A percentile compares a stretch with the other conserved stretches of the same genome.
phyloP scores from a whole-genome alignment of 2,113 vertebrate species.

The Ceyx margarethae region DNA sequence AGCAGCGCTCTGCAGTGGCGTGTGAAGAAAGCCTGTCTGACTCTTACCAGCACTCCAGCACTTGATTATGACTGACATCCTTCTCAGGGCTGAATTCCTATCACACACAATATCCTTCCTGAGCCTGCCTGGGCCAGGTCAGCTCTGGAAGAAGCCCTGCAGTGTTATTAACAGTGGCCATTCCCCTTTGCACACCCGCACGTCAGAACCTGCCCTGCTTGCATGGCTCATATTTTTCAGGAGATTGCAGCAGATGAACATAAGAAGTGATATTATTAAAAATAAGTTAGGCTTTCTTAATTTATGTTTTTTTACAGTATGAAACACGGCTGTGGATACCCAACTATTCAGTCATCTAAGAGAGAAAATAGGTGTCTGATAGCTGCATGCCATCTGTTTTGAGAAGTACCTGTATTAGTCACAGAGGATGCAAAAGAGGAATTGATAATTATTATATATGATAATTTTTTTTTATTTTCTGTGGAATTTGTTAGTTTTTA shows the following conservation, averaged over 20 bases:
- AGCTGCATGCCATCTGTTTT: background rate
- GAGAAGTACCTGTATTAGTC: background rate
- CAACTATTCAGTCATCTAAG: background rate
- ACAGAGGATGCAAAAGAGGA: background rate
- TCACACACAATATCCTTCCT: constrained; percentile 49
- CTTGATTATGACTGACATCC: constrained; percentile 46
- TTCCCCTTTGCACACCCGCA: background rate
- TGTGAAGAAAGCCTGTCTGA: background rate
- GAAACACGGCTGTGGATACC: background rate
- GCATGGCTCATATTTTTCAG: background rate
- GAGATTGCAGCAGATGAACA: background rate
- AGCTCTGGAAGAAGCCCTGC: background rate
- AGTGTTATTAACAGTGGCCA: background rate
- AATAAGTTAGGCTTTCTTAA: too few relatives aligned
- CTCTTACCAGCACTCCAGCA: constrained; percentile 1
- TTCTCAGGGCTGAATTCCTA: constrained; percentile 36
- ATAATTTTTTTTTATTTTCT: background rate
- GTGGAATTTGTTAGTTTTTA: background rate
- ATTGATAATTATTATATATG: background rate
- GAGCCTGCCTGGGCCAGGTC: background rate
- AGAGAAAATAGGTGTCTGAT: background rate
- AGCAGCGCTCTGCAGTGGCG: background rate
- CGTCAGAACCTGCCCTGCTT: background rate
- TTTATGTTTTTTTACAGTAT: background rate
- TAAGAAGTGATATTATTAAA: too few relatives aligned